These are phyloP conservation scores for Ophion ventricosus DNA, from an alignment of 2,888 invertebrate genomes.

Conservation along the genomic window DNA sequence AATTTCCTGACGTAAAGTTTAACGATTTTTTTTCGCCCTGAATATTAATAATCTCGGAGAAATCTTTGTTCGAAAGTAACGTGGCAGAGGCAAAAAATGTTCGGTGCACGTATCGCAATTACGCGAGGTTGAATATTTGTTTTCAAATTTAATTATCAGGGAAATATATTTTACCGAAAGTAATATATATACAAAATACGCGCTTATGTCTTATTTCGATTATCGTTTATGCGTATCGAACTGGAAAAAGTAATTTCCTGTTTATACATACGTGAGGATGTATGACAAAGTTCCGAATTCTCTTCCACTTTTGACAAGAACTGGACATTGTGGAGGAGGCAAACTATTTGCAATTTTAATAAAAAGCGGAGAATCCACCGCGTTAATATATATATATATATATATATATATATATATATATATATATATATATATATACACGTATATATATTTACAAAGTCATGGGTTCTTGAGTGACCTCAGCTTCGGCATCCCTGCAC, in stretches of 20 bases:
- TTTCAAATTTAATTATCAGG: background rate
- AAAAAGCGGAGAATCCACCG: too few species aligned
- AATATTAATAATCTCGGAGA: too few species aligned
- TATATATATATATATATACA: background rate
- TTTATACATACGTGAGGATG: background rate
- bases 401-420: too few species aligned
- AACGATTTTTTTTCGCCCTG: too few species aligned
- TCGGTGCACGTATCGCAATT: too few species aligned
- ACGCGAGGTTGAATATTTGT: background rate
- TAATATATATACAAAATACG: background rate
- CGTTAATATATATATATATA: too few species aligned
- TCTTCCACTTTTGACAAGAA: background rate
- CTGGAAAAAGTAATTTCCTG: background rate
- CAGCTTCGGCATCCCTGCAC: slow-evolving; percentile 89
- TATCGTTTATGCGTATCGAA: background rate
- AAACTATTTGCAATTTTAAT: too few species aligned
- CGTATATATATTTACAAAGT: slow-evolving; percentile 52
- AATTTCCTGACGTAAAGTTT: too few species aligned
- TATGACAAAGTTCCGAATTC: background rate
- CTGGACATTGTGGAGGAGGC: too few species aligned
- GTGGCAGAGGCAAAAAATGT: too few species aligned
- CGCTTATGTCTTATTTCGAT: background rate
- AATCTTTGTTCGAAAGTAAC: too few species aligned
- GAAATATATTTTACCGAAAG: background rate
- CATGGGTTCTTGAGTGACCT: slow-evolving; percentile 75